These are phyloP conservation scores for Ophonus ardosiacus DNA, from an alignment of 2,888 invertebrate species.

Conservation along the genomic window DNA sequence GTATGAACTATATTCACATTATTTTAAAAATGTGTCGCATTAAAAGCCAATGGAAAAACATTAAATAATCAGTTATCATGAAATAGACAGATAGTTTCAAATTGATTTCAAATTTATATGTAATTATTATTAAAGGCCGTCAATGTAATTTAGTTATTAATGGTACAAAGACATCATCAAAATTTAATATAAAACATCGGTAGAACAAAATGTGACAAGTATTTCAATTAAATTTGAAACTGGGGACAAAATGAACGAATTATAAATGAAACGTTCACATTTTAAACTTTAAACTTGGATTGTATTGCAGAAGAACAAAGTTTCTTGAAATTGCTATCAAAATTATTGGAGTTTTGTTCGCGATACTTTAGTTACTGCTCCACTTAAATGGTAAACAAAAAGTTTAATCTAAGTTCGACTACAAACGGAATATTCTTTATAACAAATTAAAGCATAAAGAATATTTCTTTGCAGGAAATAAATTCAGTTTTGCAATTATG, in stretches of 20 bases:
- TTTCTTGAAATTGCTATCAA: constrained; percentile 49
- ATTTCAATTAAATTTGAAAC: constrained; percentile 19
- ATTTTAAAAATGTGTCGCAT: no score
- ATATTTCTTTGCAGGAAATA: neutral
- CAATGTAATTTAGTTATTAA: neutral
- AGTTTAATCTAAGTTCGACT: constrained; percentile 49
- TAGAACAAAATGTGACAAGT: constrained; percentile 7
- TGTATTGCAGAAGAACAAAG: constrained; percentile 26
- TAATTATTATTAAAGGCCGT: neutral
- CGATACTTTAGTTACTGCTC: constrained; percentile 47
- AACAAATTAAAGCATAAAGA: neutral
- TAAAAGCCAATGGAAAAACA: no score
- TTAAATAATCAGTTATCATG: no score
- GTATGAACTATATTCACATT: no score
- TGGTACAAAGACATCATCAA: neutral
- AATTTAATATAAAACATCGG: neutral
- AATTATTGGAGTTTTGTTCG: constrained; percentile 48
- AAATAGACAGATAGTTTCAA: neutral
- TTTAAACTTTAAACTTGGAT: constrained; percentile 27
- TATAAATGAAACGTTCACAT: constrained; percentile 27
- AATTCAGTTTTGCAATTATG: neutral
- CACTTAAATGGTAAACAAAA: constrained; percentile 45
- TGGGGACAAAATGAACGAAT: constrained; percentile 6
- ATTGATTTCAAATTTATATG: neutral
- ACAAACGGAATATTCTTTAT: neutral